A percentile compares a stretch with the other conserved stretches of the same genome.
Conservation (phyloP, 2,888 invertebrate genomes). For the Acleris literana region DNA sequence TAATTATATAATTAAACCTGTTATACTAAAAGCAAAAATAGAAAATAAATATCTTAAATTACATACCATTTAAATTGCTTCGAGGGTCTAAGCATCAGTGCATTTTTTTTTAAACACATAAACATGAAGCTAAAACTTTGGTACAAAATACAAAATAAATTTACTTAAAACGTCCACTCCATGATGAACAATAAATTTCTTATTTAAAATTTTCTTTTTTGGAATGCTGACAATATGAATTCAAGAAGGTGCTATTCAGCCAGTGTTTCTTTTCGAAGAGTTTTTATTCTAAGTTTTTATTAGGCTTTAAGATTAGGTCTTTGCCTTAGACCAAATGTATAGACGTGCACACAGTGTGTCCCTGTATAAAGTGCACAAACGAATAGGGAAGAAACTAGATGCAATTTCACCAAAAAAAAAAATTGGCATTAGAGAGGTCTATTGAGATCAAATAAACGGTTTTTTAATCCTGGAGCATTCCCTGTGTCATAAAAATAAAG, state of each 20-base stretch:
- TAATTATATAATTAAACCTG: too few relatives aligned
- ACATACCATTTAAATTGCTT: background rate
- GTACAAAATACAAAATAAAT: constrained; percentile 36
- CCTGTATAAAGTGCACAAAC: too few relatives aligned
- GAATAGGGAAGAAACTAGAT: too few relatives aligned
- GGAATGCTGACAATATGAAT: background rate
- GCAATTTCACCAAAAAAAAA: too few relatives aligned
- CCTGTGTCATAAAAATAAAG: too few relatives aligned
- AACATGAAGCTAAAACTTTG: constrained; percentile 25
- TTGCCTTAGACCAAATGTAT: too few relatives aligned
- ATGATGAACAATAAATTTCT: constrained; percentile 15
- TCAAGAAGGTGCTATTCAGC: background rate
- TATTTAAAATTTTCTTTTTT: constrained; percentile 2
- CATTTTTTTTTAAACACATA: constrained; percentile 23
- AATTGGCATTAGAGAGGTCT: too few relatives aligned
- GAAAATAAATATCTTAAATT: background rate
- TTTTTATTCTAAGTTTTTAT: background rate
- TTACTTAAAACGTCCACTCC: constrained; percentile 16
- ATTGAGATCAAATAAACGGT: too few relatives aligned
- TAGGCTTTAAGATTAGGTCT: too few relatives aligned
- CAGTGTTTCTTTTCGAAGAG: background rate
- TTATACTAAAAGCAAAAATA: too few relatives aligned
- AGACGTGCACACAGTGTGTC: too few relatives aligned
- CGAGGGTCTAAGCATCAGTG: constrained; percentile 38
- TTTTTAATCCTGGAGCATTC: too few relatives aligned